Base-by-base conservation (phyloP, 37 sponge, comb jelly and placozoan species). In the Crambe crambe region DNA sequence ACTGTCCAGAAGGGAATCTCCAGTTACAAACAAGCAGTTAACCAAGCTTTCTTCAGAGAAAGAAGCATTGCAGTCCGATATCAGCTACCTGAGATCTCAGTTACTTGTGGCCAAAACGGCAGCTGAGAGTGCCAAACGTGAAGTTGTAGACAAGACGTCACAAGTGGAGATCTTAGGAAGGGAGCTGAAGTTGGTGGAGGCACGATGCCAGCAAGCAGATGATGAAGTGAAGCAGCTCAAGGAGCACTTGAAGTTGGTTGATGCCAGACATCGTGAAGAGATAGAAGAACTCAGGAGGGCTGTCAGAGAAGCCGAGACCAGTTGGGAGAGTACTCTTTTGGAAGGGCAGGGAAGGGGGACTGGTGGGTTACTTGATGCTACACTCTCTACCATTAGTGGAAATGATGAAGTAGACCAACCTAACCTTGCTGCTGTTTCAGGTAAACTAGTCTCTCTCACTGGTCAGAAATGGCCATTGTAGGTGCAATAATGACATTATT, bases 151-250 rank as follows among this genome's bases (percentile, higher is more conserved):
- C 25, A 87, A 76, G 57, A 58, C 18, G 5, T 58, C 80, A 18
- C 84, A 86, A 70, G 58, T 87, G n/a, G 72, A 83, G 9, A 60
- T 87, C 39, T 72, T 91, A 9, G 38, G 75, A 37, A 65, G 74
- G 69, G 80, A 87, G 72, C 81, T 91, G 27, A 25, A 78, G 40
- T 25, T 60, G 23, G 41, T 77, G 27, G 70, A 68, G 43, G 42
- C 47, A 12, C 67, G 73, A 54, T 37, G 68, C 25, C 35, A 40
- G 51, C 78, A 73, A 58, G 72, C 79, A 17, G 67, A 79, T 42
- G 56, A 72, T 20, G 83, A 89, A 51, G 75, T 40, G 36, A 67
- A 43, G 22, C 72, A 80, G 41, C 62, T 89, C 40, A 79, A 79
- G 61, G 84, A 78, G 38, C 72, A 66, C n/a, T 44, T 77, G 41